These are phyloP conservation scores for Drosophila antonietae DNA, from an alignment of 2,888 invertebrate species.

Conservation along the genomic window DNA sequence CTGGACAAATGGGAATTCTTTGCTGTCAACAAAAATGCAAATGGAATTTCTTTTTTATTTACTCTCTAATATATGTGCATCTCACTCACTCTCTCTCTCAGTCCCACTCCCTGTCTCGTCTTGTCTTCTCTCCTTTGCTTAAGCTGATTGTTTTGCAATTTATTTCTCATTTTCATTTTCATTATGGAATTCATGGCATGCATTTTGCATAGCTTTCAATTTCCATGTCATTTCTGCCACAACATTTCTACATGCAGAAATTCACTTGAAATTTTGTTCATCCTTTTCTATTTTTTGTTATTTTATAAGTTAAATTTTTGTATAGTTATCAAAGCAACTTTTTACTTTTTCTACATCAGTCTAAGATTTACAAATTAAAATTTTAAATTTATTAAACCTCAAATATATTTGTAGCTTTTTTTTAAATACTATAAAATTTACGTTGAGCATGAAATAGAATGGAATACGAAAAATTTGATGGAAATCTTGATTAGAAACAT, in stretches of 20 bases:
- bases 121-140: conserved; percentile 20
- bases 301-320: conserved; percentile 1
- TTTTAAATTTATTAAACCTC: too few species aligned
- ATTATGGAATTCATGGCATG: conserved; percentile 23
- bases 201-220: conserved; percentile 26
- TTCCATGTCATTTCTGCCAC: conserved; percentile 8
- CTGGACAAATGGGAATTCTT: neutral
- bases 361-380: too few species aligned
- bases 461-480: too few species aligned
- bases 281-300: neutral
- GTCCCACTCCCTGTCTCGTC: neutral
- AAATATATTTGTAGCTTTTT: too few species aligned
- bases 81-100: neutral
- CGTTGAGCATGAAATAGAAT: too few species aligned
- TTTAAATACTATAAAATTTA: too few species aligned
- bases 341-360: too few species aligned
- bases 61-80: conserved; percentile 1
- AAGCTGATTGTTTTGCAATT: conserved; percentile 33
- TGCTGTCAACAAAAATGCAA: conserved; percentile 24
- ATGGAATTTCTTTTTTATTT: conserved; percentile 26
- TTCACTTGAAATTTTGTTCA: conserved; percentile 6
- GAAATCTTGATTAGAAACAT: too few species aligned
- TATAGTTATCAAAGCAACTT: neutral
- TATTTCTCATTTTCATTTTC: conserved; percentile 23
- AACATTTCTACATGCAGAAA: conserved; percentile 3